These are phyloP conservation scores for Eupsilia transversa DNA, from an alignment of 2,888 invertebrate species.

Conservation along the genomic window DNA sequence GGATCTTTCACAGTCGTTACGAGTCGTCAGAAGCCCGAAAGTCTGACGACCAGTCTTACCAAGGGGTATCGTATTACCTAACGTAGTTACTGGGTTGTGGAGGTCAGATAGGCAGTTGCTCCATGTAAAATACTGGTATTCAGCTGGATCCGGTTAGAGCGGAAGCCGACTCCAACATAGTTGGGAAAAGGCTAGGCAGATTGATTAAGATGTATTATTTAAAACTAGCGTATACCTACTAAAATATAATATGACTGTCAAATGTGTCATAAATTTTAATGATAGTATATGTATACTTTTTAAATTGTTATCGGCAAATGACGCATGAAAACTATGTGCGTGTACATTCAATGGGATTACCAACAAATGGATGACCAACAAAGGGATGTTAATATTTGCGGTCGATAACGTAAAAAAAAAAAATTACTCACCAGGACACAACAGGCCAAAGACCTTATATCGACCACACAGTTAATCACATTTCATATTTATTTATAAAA, in stretches of 20 bases:
- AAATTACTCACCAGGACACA: slow-evolving; percentile 37
- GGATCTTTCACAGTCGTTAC: too few species aligned
- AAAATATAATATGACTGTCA: not conserved
- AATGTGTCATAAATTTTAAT: slow-evolving; percentile 3
- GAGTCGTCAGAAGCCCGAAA: too few species aligned
- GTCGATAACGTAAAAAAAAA: not conserved
- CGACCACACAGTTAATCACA: slow-evolving; percentile 39
- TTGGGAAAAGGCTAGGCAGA: too few species aligned
- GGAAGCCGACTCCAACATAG: too few species aligned
- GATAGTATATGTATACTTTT: not conserved
- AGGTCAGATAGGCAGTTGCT: too few species aligned
- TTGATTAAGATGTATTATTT: too few species aligned
- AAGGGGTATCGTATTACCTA: too few species aligned
- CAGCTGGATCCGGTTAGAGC: too few species aligned
- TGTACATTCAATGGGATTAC: not conserved
- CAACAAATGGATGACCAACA: slow-evolving; percentile 9
- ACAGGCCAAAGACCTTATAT: slow-evolving; percentile 38
- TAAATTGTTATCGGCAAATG: slow-evolving; percentile 3
- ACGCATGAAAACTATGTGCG: not conserved
- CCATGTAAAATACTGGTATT: too few species aligned
- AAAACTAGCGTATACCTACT: too few species aligned
- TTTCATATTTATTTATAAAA: slow-evolving; percentile 20
- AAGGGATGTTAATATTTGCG: slow-evolving; percentile 21
- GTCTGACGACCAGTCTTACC: too few species aligned
- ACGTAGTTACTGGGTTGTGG: too few species aligned